Evolutionary conservation across 2,113 vertebrate species (phyloP), one percentile per base, ranked within the genome.

Genomic region (Phrynosoma blainvillii): DNA sequence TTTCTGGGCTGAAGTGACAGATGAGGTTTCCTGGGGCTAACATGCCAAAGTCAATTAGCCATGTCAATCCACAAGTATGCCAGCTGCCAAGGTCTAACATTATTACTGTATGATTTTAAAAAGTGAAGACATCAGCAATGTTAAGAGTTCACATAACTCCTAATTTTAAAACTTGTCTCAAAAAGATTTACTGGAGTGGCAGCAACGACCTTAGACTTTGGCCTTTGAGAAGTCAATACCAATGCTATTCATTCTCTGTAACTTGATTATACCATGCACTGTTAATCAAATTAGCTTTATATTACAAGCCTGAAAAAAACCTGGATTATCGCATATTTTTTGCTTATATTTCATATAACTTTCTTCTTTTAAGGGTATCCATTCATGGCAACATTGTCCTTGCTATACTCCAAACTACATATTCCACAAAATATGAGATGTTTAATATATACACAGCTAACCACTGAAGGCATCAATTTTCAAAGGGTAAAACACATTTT

Each of bases 31-130:
- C 95, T 93, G 81, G 92, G 91, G 95, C 91, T 90, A 91, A 94
- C 92, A 95, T 96, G 94, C 94, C 95, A 97, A 91, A 96, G 89
- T 76, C 94, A 97, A 90, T 96, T 97, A 97, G 88, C 94, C 94
- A 88, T 95, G 96, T 96, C 95, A 96, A 93, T 94, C 90, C 87
- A 79, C 89, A 95, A 91, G 92, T 95, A 90, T n/a, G 7, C 92
- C 95, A 95, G 94, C 92, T 96, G 95, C 94, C 93, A 92, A 88
- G 85, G 90, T 87, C 95, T 92, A 93, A 79, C 87, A 95, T 92
- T 91, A 93, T 94, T 93, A 90, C 91, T 90, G 89, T 94, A 92
- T 92, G 88, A 94, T 95, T 96, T 95, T 93, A 94, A 92, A 94
- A 96, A 93, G 91, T 90, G 92, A 94, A 93, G 85, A 92, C 90